Evolutionary conservation across 2,113 vertebrate species (phyloP).

Genomic region (Thomomys bottae): DNA sequence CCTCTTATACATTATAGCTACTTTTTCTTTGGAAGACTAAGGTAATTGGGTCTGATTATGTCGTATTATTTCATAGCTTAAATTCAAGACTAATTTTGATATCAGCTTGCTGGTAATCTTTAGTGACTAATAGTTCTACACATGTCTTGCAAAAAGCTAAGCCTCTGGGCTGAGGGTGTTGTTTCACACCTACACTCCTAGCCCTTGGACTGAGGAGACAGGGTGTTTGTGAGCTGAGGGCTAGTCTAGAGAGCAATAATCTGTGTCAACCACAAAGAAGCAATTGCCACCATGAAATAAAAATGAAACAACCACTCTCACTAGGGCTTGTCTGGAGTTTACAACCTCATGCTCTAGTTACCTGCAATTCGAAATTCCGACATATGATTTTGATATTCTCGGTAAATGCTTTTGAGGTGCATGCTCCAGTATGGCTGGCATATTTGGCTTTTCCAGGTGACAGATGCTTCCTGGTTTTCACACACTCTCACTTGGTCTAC

Average conservation of each 20-base stretch:
- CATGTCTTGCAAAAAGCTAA: conserved; percentile 3
- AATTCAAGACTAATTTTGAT: conserved; percentile 24
- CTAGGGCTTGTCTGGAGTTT: not conserved
- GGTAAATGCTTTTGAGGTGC: not conserved
- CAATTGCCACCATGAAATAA: no score
- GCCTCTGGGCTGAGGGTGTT: no score
- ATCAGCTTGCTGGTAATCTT: not conserved
- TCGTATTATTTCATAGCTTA: not conserved
- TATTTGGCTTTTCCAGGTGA: not conserved
- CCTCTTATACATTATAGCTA: conserved; percentile 42
- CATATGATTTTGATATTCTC: conserved; percentile 8
- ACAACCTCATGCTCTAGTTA: not conserved
- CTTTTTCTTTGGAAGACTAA: not conserved
- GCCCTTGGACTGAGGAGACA: no score
- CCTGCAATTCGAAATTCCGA: conserved; percentile 13
- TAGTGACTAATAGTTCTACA: not conserved
- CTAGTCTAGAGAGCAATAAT: no score
- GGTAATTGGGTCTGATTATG: not conserved
- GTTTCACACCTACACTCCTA: no score
- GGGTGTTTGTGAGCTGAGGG: no score
- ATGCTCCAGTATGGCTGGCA: not conserved
- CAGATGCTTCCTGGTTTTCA: not conserved
- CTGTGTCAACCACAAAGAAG: no score
- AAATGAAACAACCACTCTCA: no score
- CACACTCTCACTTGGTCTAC: not conserved